phyloP scores from a whole-genome alignment of 2,888 invertebrate genomes.

The Encarsia formosa region DNA sequence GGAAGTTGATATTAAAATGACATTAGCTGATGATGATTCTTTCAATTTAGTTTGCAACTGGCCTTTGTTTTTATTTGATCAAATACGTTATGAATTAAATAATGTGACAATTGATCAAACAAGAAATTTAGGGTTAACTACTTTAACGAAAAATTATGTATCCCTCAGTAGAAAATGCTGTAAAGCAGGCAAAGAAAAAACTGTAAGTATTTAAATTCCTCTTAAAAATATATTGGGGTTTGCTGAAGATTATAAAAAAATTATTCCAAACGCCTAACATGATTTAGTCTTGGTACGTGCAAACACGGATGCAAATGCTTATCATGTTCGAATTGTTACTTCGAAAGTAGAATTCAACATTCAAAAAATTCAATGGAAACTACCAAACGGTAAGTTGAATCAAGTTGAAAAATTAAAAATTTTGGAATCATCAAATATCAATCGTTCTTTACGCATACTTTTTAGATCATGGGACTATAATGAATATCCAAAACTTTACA shows the following conservation, averaged over 20 bases:
- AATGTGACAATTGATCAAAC: constrained; percentile 38
- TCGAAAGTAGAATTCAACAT: too few species aligned
- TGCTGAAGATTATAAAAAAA: constrained; percentile 16
- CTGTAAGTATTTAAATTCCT: constrained; percentile 12
- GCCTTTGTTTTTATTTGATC: constrained; percentile 37
- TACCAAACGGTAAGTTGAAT: too few species aligned
- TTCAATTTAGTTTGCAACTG: constrained; percentile 7
- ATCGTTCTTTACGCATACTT: constrained; percentile 13
- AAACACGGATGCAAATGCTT: not conserved
- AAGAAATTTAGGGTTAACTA: constrained; percentile 39
- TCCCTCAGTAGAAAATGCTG: not conserved
- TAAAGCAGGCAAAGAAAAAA: constrained; percentile 18
- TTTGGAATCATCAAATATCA: too few species aligned
- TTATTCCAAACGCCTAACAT: constrained; percentile 11
- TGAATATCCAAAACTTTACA: constrained; percentile 42
- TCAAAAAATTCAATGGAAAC: too few species aligned
- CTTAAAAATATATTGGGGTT: constrained; percentile 12
- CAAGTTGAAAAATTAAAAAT: too few species aligned
- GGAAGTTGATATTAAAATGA: too few species aligned
- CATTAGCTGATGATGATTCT: too few species aligned
- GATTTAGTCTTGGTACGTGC: constrained; percentile 14
- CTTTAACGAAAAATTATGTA: constrained; percentile 22
- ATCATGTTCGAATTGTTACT: constrained; percentile 21
- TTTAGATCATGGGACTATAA: constrained; percentile 45
- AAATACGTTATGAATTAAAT: constrained; percentile 41